A percentile compares a stretch with the other conserved stretches of the same genome.
Evolutionary conservation across 1,140 invertebrate genomes (phyloP).

Genomic region (Zaprionus davidi): DNA sequence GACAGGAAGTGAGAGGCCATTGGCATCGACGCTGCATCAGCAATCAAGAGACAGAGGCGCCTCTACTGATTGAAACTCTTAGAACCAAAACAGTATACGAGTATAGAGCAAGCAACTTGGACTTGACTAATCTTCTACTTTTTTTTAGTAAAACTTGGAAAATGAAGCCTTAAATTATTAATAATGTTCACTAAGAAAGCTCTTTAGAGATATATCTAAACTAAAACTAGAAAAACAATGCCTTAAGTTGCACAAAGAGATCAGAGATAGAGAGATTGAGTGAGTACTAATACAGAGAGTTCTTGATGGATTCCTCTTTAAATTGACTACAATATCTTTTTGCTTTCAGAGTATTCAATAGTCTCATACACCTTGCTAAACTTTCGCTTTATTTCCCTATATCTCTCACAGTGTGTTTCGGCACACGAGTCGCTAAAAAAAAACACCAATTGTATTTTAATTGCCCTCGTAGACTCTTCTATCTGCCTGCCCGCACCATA

Average conservation of each 20-base stretch:
- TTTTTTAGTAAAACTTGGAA: background rate
- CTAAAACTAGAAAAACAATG: too few relatives aligned
- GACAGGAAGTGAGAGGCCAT: slow-evolving; percentile 15
- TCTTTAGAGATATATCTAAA: too few relatives aligned
- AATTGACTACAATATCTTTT: background rate
- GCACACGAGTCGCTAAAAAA: slow-evolving; percentile 74
- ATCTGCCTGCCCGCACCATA: background rate
- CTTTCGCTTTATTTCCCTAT: slow-evolving; percentile 17
- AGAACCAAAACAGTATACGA: background rate
- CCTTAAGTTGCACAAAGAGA: too few relatives aligned
- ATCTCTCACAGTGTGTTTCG: slow-evolving; percentile 23
- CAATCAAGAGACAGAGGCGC: background rate
- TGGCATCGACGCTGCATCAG: slow-evolving; percentile 18
- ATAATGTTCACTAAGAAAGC: too few relatives aligned
- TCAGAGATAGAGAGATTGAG: too few relatives aligned
- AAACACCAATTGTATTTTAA: slow-evolving; percentile 33
- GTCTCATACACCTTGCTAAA: background rate
- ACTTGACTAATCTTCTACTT: too few relatives aligned
- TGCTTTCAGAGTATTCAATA: background rate
- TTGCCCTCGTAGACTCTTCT: slow-evolving; percentile 12
- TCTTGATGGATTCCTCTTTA: background rate
- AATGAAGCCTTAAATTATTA: background rate
- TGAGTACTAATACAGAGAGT: background rate
- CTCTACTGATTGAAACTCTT: background rate
- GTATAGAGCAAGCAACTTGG: too few relatives aligned